phyloP scores from a whole-genome alignment of 2,797 vertebrate genomes.

The Semotilus atromaculatus region DNA sequence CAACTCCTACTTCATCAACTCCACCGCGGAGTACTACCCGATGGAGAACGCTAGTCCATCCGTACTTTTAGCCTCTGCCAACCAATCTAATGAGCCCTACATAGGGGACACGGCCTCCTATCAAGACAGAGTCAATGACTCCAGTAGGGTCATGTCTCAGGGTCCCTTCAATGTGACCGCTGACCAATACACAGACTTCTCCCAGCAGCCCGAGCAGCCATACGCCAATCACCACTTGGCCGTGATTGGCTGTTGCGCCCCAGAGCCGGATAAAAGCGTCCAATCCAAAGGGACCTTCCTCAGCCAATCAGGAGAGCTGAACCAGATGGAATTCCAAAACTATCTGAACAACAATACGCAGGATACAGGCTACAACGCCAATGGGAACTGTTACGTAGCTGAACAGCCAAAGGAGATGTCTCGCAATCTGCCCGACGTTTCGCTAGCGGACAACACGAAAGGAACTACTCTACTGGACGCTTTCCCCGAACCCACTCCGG shows the following conservation, averaged over 20 bases:
- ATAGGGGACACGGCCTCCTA: constrained; percentile 71
- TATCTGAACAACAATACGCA: constrained; percentile 92
- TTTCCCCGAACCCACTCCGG: constrained; percentile 83
- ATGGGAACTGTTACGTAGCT: constrained; percentile 76
- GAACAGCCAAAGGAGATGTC: constrained; percentile 84
- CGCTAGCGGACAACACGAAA: constrained; percentile 89
- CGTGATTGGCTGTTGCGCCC: constrained; percentile 83
- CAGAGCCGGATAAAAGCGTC: constrained; percentile 82
- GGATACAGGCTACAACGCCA: constrained; percentile 82
- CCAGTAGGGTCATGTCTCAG: constrained; percentile 80
- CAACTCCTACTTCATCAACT: constrained; percentile 86
- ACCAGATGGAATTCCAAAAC: constrained; percentile 88
- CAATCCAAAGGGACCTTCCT: constrained; percentile 80
- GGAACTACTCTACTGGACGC: constrained; percentile 90
- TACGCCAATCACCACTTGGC: constrained; percentile 82
- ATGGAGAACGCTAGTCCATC: constrained; percentile 83
- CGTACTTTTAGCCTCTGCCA: constrained; percentile 68
- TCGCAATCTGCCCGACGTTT: constrained; percentile 84
- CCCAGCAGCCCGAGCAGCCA: constrained; percentile 81
- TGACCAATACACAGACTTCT: constrained; percentile 86
- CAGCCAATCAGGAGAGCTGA: constrained; percentile 80
- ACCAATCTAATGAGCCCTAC: constrained; percentile 83
- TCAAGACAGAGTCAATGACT: constrained; percentile 82
- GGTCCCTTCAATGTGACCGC: constrained; percentile 86
- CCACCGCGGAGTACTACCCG: constrained; percentile 91